These are phyloP conservation scores for Helicoverpa assulta DNA, from an alignment of 2,888 invertebrate species.

Conservation along the genomic window DNA sequence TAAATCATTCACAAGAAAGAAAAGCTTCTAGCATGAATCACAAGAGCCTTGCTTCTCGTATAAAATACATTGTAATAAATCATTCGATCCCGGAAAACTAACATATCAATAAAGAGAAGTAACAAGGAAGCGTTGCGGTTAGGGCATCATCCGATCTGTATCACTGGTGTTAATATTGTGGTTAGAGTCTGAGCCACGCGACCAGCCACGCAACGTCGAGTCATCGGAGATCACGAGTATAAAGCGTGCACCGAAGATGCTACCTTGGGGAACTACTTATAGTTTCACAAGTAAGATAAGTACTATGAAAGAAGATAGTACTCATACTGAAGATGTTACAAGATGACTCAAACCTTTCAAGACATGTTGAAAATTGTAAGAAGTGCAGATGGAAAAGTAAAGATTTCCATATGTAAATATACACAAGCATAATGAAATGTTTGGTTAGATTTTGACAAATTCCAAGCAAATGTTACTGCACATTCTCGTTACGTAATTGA, in stretches of 20 bases:
- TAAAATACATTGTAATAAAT: conserved; percentile 12
- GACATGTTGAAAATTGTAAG: conserved; percentile 7
- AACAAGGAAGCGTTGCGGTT: conserved; percentile 63
- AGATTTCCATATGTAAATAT: conserved; percentile 11
- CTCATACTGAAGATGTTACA: not conserved
- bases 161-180: conserved; percentile 58
- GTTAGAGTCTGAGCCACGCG: conserved; percentile 49
- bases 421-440: conserved; percentile 9
- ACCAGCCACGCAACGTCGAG: conserved; percentile 25
- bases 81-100: conserved; percentile 50
- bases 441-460: conserved; percentile 17
- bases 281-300: not conserved
- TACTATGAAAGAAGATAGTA: conserved; percentile 4
- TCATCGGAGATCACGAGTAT: conserved; percentile 42
- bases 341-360: not conserved
- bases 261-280: conserved; percentile 29
- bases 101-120: conserved; percentile 54
- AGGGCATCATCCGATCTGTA: conserved; percentile 60
- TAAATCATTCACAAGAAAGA: not conserved
- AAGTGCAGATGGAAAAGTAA: not conserved
- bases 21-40: not conserved
- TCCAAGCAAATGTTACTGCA: not conserved
- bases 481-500: not conserved
- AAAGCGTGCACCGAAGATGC: conserved; percentile 28
- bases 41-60: not conserved